Base-by-base conservation (phyloP, 2,888 invertebrate genomes). In the Drosophila dives region DNA sequence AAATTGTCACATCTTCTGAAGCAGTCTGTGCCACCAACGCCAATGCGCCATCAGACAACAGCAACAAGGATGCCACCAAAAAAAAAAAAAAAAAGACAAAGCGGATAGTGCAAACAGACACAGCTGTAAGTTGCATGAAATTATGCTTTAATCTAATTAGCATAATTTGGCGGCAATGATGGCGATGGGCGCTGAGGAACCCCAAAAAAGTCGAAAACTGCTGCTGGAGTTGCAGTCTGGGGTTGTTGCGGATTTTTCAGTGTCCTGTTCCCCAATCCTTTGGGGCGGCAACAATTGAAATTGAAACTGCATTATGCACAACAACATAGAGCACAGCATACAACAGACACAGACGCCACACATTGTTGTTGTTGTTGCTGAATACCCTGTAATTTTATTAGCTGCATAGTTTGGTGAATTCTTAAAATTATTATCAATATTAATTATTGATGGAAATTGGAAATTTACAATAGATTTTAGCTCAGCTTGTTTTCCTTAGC, bases 141-240 rank as follows among this genome's bases (percentile, higher is more conserved):
- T 89, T 89, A 90, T 90, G 80, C 87, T 90, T 83, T 82, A 90
- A 89, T 89, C 89, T 90, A 90, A 90, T 89, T 90, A 89, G 89
- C 90, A 90, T 89, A 89, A 89, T 87, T 90, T 85, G 81, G 83
- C 88, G 80, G 84, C 84, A 73, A 74, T 75, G 82, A 75, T 73
- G 75, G 64, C 66, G 68, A 77, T 74, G 77, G 61, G 74, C 70
- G 69, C 45, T 48, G 74, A 53, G 70, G 32, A 58, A 49, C 54
- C 54, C 53, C 45, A 53, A 60, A 71, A 58, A 59, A 36, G 51
- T 36, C 33, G 32, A 40, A n/a, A 63, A 32, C 56, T 45, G 56
- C 45, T 54, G 56, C 45, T 54, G 33, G 34, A 40, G 62, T 40
- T 50, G 71, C 53, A 49, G 23, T 56, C 50, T 51, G 60, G 12